A percentile compares a stretch with the other conserved stretches of the same genome.
These are phyloP conservation scores for Pleuronectes platessa DNA, from an alignment of 2,113 vertebrate species.

Conservation along the genomic window DNA sequence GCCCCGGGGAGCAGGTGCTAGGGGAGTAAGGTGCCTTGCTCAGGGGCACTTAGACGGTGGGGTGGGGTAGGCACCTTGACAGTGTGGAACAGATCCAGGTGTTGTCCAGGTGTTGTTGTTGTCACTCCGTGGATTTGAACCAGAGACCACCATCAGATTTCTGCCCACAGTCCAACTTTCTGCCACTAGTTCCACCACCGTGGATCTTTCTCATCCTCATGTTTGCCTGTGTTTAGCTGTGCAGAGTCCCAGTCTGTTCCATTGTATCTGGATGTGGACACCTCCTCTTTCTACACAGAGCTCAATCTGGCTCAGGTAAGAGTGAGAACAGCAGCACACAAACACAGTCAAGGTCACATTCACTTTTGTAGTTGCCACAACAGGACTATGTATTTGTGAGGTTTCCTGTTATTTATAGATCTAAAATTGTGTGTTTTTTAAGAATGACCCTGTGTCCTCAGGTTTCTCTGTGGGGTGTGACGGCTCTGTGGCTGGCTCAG, in stretches of 20 bases:
- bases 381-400: not conserved
- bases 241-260: conserved; percentile 79
- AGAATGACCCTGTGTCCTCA: conserved; percentile 40
- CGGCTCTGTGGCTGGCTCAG: conserved; percentile 80
- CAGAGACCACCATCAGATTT: too few species aligned
- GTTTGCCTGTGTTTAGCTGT: conserved; percentile 74
- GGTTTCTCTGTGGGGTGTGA: conserved; percentile 82
- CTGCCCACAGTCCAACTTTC: too few species aligned
- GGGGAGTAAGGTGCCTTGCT: too few species aligned
- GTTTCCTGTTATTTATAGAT: not conserved
- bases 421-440: not conserved
- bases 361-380: not conserved
- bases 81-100: too few species aligned
- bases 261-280: conserved; percentile 83
- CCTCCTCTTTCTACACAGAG: conserved; percentile 82
- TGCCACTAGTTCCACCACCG: too few species aligned
- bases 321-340: not conserved
- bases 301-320: conserved; percentile 81
- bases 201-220: not conserved
- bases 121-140: too few species aligned
- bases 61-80: too few species aligned
- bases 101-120: too few species aligned
- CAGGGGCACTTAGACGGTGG: too few species aligned
- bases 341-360: not conserved
- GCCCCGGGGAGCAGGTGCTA: too few species aligned